Evolutionary conservation across 2,888 invertebrate species (phyloP).

Genomic region (Noctua janthina): DNA sequence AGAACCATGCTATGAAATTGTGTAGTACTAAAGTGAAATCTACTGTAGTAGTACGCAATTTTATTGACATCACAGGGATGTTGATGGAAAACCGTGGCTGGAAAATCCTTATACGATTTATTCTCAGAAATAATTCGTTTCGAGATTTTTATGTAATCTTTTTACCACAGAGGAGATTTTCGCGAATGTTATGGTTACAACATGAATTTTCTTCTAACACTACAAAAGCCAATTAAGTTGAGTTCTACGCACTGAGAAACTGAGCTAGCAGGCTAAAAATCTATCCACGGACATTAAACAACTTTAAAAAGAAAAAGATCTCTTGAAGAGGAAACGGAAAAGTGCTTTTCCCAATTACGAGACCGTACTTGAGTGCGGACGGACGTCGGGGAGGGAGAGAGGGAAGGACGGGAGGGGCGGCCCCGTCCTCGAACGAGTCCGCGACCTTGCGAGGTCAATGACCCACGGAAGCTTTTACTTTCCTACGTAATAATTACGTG

Average conservation of each 20-base stretch:
- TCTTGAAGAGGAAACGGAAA: constrained; percentile 56
- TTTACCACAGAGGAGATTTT: too few species aligned
- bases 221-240: not conserved
- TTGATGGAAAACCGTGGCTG: not conserved
- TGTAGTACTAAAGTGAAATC: not conserved
- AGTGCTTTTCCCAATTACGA: constrained; percentile 67
- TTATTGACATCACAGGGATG: not conserved
- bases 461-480: constrained; percentile 72
- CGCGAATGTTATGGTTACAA: not conserved
- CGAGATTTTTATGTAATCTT: not conserved
- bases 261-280: constrained; percentile 9
- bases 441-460: constrained; percentile 73
- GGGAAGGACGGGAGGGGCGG: constrained; percentile 22
- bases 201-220: not conserved
- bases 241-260: not conserved
- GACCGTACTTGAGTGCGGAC: constrained; percentile 63
- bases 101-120: not conserved
- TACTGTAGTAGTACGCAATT: too few species aligned
- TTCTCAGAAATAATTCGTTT: not conserved
- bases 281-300: constrained; percentile 33
- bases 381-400: constrained; percentile 14
- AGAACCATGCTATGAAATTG: not conserved
- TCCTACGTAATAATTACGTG: constrained; percentile 63
- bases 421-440: constrained; percentile 63
- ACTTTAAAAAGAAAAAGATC: constrained; percentile 49